phyloP scores from a whole-genome alignment of 2,888 invertebrate genomes.

The Serrognathus titanus region DNA sequence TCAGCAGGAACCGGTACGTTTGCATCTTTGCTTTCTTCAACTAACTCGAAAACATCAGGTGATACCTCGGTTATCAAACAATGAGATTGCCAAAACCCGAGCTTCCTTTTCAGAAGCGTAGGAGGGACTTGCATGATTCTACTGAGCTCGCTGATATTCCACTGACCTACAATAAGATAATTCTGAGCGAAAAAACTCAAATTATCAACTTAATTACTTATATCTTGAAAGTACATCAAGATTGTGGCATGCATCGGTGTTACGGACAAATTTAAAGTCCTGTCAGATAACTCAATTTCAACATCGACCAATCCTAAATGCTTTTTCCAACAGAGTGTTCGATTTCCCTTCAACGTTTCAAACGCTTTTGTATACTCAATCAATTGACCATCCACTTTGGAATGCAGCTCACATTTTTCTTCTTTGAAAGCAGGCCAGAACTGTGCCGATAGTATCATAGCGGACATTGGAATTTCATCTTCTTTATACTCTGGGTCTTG shows the following conservation, averaged over 20 bases:
- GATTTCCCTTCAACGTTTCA: constrained; percentile 86
- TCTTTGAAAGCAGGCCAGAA: constrained; percentile 98
- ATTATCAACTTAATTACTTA: constrained; percentile 52
- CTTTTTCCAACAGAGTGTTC: constrained; percentile 91
- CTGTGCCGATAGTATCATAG: constrained; percentile 94
- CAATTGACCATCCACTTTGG: constrained; percentile 73
- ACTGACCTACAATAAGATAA: constrained; percentile 56
- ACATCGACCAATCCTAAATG: constrained; percentile 89
- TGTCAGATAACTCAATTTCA: constrained; percentile 82
- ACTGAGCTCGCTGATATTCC: constrained; percentile 85
- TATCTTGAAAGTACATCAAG: constrained; percentile 88
- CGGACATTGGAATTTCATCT: constrained; percentile 59
- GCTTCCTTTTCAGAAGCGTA: constrained; percentile 78
- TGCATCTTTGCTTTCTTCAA: constrained; percentile 62
- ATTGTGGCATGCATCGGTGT: constrained; percentile 93
- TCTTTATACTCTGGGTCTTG: constrained; percentile 59
- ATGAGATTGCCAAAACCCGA: constrained; percentile 93
- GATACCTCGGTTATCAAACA: constrained; percentile 76
- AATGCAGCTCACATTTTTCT: constrained; percentile 84
- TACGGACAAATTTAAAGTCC: constrained; percentile 71
- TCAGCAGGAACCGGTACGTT: constrained; percentile 60
- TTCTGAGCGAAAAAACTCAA: neutral
- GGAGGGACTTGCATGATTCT: constrained; percentile 83
- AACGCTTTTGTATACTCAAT: constrained; percentile 85
- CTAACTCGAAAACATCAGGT: constrained; percentile 69